Conservation (phyloP, 2,888 invertebrate genomes). For the Pollenia angustigena region DNA sequence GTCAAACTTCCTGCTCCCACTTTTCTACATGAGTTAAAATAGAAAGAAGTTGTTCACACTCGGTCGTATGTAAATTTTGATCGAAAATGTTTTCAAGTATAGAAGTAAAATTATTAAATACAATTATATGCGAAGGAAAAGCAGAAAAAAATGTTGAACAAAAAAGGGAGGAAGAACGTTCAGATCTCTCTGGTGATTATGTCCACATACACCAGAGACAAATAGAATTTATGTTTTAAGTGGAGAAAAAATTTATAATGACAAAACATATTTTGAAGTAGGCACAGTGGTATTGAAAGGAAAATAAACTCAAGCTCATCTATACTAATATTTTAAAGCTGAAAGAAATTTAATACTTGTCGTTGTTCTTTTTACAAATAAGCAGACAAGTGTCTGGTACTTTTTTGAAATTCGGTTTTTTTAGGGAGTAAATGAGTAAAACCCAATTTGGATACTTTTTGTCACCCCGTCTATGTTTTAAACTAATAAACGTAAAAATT, state of each 20-base stretch:
- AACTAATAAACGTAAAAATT: no score
- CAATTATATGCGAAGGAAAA: neutral
- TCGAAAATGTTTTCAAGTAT: slow-evolving; percentile 12
- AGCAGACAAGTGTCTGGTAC: no score
- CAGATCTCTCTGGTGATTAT: slow-evolving; percentile 62
- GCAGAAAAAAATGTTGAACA: neutral
- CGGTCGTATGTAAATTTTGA: slow-evolving; percentile 45
- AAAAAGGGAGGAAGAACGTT: slow-evolving; percentile 22
- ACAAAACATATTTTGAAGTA: slow-evolving; percentile 13
- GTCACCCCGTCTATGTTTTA: no score
- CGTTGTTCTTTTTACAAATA: no score
- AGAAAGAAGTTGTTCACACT: slow-evolving; percentile 49
- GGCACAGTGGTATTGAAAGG: neutral
- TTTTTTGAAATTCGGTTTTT: no score
- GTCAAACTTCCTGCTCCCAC: slow-evolving; percentile 49
- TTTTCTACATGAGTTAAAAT: slow-evolving; percentile 32
- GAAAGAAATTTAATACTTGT: no score
- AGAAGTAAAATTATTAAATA: slow-evolving; percentile 24
- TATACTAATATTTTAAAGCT: no score
- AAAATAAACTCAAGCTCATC: neutral
- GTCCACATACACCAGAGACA: slow-evolving; percentile 63
- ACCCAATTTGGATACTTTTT: no score
- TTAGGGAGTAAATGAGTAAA: no score
- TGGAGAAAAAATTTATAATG: slow-evolving; percentile 5
- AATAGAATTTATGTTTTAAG: slow-evolving; percentile 55